A percentile compares a stretch with the other conserved stretches of the same genome.
Evolutionary conservation across 2,888 invertebrate species (phyloP).

Genomic region (Smittia aterrima): DNA sequence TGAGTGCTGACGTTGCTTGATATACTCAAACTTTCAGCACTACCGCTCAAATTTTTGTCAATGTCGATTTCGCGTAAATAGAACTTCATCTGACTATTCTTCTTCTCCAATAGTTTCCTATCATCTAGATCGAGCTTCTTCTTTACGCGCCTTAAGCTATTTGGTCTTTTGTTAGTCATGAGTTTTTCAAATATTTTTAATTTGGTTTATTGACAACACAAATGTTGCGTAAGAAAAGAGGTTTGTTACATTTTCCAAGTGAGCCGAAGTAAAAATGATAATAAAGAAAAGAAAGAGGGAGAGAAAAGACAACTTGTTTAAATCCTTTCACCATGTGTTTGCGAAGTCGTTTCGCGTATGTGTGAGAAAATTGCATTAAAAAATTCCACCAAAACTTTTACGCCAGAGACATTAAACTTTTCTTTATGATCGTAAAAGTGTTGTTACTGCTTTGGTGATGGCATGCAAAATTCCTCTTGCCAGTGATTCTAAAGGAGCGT

Average conservation of each 20-base stretch:
- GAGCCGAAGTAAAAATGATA: constrained; percentile 34
- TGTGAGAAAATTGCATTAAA: constrained; percentile 1
- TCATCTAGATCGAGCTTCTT: constrained; percentile 60
- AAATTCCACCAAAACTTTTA: background rate
- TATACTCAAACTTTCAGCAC: constrained; percentile 29
- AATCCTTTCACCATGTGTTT: constrained; percentile 23
- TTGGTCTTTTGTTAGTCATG: constrained; percentile 53
- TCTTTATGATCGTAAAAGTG: background rate
- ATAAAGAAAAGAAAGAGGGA: constrained; percentile 45
- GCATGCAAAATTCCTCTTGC: background rate
- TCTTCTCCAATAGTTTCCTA: constrained; percentile 59
- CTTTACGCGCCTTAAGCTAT: constrained; percentile 60
- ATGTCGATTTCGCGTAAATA: constrained; percentile 43
- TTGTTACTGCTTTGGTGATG: background rate
- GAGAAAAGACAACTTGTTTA: constrained; percentile 41
- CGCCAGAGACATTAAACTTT: constrained; percentile 2
- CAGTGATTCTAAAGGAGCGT: too few species aligned
- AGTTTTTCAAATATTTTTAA: constrained; percentile 37
- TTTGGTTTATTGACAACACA: constrained; percentile 29
- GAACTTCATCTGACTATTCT: constrained; percentile 51
- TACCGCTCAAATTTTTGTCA: constrained; percentile 33
- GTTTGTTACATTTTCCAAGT: constrained; percentile 20
- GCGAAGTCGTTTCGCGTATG: background rate
- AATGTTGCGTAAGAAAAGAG: constrained; percentile 8
- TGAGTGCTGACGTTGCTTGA: constrained; percentile 4